phyloP scores from a whole-genome alignment of 2,888 invertebrate species.

The Melipona beecheii region DNA sequence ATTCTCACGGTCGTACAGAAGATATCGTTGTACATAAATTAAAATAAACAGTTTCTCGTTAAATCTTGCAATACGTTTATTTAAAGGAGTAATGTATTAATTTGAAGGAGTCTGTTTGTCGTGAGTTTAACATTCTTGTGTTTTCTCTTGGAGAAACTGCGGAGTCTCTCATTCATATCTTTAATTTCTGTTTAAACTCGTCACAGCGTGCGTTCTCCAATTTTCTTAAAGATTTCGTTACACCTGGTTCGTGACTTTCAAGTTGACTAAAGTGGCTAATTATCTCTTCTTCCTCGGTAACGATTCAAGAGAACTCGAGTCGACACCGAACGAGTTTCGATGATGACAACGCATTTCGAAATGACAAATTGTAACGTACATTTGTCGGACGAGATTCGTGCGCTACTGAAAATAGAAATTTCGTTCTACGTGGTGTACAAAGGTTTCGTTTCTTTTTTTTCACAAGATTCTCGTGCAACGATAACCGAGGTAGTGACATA shows the following conservation, averaged over 20 bases:
- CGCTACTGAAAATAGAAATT: constrained; percentile 45
- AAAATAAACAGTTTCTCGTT: too few species aligned
- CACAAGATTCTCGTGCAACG: constrained; percentile 54
- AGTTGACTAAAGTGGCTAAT: background rate
- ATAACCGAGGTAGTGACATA: constrained; percentile 53
- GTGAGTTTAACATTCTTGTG: background rate
- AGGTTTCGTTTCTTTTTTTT: constrained; percentile 19
- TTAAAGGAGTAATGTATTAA: too few species aligned
- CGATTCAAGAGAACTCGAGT: background rate
- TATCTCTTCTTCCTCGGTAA: background rate
- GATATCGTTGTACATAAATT: too few species aligned
- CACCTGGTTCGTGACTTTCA: background rate
- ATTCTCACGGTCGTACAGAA: too few species aligned
- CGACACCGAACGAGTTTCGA: constrained; percentile 5
- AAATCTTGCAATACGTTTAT: too few species aligned
- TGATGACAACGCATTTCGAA: constrained; percentile 24
- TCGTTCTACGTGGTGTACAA: constrained; percentile 9
- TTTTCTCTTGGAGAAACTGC: background rate
- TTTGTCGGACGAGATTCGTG: constrained; percentile 41
- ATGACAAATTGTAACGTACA: constrained; percentile 18
- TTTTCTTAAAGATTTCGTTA: background rate
- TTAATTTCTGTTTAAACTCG: background rate
- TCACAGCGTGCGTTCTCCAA: background rate
- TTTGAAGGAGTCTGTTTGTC: background rate
- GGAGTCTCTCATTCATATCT: background rate